Conservation (phyloP, 1,140 invertebrate species). For the Hyles euphorbiae region DNA sequence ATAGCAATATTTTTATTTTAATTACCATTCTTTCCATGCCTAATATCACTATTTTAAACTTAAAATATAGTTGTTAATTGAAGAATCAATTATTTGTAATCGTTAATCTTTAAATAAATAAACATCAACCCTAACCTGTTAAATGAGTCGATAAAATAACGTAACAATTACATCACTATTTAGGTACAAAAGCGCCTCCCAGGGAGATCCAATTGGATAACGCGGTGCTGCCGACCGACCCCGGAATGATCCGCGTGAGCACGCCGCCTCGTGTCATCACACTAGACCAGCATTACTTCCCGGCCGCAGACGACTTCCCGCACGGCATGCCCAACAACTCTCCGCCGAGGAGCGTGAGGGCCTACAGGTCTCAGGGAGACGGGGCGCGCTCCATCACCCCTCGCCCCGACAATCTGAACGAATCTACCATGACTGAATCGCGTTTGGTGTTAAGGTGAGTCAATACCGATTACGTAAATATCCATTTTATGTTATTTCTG, state of each 20-base stretch:
- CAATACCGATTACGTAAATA: too few species aligned
- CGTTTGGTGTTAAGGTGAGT: conserved; percentile 59
- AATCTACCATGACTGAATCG: conserved; percentile 66
- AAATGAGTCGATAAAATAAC: background rate
- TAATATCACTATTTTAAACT: too few species aligned
- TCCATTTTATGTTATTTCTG: conserved; percentile 4
- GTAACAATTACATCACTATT: conserved; percentile 7
- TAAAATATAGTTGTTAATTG: too few species aligned
- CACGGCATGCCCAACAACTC: conserved; percentile 37
- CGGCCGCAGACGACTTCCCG: conserved; percentile 80
- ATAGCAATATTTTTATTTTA: too few species aligned
- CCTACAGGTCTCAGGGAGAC: conserved; percentile 50
- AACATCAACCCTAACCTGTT: too few species aligned
- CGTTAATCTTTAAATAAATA: too few species aligned
- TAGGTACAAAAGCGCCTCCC: conserved; percentile 86
- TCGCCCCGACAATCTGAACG: conserved; percentile 57
- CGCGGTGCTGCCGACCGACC: conserved; percentile 83
- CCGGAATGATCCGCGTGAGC: conserved; percentile 83
- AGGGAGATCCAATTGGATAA: conserved; percentile 90
- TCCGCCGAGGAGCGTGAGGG: conserved; percentile 47
- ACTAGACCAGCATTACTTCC: conserved; percentile 87
- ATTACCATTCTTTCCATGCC: too few species aligned
- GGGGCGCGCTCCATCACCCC: conserved; percentile 46
- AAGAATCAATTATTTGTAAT: too few species aligned
- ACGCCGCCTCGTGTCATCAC: conserved; percentile 89